A percentile compares a stretch with the other conserved stretches of the same genome.
These are phyloP conservation scores for Psilanteris sp. DNA, from an alignment of 1,140 invertebrate species.

Conservation along the genomic window DNA sequence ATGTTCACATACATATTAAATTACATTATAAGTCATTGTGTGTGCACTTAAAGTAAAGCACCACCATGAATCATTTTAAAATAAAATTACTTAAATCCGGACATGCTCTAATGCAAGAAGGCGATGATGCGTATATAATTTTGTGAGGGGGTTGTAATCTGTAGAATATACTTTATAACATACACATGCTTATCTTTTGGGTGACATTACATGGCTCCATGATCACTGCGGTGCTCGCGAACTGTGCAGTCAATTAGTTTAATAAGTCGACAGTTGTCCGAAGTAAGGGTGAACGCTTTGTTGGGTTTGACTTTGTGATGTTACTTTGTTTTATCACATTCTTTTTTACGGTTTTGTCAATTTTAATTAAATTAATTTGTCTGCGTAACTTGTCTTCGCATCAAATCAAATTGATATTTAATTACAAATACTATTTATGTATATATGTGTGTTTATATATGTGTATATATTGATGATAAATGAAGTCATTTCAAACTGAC, in stretches of 20 bases:
- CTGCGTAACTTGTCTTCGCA: no score
- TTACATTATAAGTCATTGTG: no score
- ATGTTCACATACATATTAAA: no score
- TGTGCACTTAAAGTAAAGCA: slow-evolving; percentile 26
- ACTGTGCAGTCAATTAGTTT: slow-evolving; percentile 79
- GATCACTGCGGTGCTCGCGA: slow-evolving; percentile 61
- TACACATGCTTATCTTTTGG: slow-evolving; percentile 52
- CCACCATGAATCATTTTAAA: slow-evolving; percentile 37
- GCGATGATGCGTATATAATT: slow-evolving; percentile 74
- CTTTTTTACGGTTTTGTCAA: no score
- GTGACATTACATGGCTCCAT: slow-evolving; percentile 59
- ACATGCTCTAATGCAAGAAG: slow-evolving; percentile 48
- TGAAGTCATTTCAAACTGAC: no score
- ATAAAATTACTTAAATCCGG: slow-evolving; percentile 60
- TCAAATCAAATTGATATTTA: no score
- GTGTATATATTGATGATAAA: no score
- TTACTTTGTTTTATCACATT: no score
- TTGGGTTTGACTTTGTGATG: no score
- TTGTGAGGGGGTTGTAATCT: slow-evolving; percentile 68
- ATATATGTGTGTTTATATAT: no score
- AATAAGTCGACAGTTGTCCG: slow-evolving; percentile 79
- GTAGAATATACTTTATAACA: slow-evolving; percentile 56
- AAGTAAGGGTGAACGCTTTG: slow-evolving; percentile 33
- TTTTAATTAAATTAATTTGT: no score
- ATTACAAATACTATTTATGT: no score